Conservation (phyloP, 1,140 invertebrate species). For the Adelges cooleyi region DNA sequence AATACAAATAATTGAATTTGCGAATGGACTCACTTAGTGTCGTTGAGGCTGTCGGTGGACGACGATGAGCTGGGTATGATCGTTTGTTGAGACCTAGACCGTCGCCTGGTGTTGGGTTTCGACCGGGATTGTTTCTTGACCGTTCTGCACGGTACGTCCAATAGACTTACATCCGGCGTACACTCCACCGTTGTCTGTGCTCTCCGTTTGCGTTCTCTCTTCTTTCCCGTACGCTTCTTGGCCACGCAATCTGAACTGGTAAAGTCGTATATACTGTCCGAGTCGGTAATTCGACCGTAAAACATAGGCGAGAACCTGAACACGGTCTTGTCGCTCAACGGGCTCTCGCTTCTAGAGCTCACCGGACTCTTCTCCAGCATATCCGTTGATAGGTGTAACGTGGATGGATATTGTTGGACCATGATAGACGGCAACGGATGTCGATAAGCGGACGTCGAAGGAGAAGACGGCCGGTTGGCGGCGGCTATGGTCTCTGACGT, state of each 20-base stretch:
- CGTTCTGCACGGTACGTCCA: conserved; percentile 35
- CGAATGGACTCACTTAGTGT: background rate
- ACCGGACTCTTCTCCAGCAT: conserved; percentile 45
- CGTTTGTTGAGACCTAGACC: conserved; percentile 30
- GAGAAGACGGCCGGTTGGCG: conserved; percentile 52
- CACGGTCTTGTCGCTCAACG: conserved; percentile 55
- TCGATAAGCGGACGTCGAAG: conserved; percentile 39
- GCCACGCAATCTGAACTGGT: conserved; percentile 53
- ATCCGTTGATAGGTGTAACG: background rate
- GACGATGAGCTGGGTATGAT: conserved; percentile 33
- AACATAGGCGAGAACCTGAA: conserved; percentile 55
- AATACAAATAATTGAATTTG: too few relatives aligned
- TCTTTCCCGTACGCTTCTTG: conserved; percentile 31
- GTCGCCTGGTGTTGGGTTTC: conserved; percentile 35
- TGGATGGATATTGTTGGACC: conserved; percentile 41
- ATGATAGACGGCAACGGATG: conserved; percentile 41
- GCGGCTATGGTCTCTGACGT: conserved; percentile 38
- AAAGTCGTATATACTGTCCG: conserved; percentile 63
- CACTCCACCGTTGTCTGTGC: background rate
- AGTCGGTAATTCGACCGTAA: conserved; percentile 57
- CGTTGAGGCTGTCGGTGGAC: conserved; percentile 35
- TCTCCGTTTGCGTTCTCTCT: conserved; percentile 29
- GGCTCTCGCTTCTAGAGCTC: conserved; percentile 62
- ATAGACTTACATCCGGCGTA: conserved; percentile 2
- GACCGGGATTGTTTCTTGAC: conserved; percentile 4